Evolutionary conservation across 2,888 invertebrate genomes (phyloP), one percentile per base, ranked within the genome.

Genomic region (Seira sanloemensis): DNA sequence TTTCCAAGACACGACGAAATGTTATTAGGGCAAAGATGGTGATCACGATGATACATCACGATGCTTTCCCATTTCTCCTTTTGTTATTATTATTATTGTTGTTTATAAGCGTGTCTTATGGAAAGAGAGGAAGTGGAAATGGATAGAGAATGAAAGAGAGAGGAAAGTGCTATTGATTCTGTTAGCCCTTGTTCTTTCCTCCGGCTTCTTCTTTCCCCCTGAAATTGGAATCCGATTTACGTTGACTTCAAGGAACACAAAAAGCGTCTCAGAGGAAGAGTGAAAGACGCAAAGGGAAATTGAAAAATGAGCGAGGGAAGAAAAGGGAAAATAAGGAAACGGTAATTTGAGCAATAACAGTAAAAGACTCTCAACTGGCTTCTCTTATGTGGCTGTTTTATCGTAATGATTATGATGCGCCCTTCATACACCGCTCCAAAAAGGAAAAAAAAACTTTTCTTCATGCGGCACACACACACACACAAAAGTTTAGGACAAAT

Each of bases 331-430:
- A 71, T 71, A 19, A 71, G 71, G 71, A 71, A 71, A 71, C 37
- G 37, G 71, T 71, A 71, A 71, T 71, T 71, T 37, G 7, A 37
- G 71, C 71, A 71, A 71, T 71, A 71, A 71, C 71, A 71, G 37
- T 71, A 71, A 71, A 21, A 66, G 66, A 7, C 66, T 66, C 66
- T 66, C 66, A 19, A 23, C 16, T 4, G 66, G 66, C 37, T 37
- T 37, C 37, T n/a, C n/a, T n/a, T 37, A 37, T 37, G 37, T 37
- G 37, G 37, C 37, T 37, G 37, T 37, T 9, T 37, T 9, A 37
- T 37, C 37, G 12, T 37, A 37, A 37, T 37, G 37, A 37, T 37
- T 37, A 37, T 37, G 37, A n/a, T n/a, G n/a, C n/a, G n/a, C n/a
- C n/a, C n/a, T n/a, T n/a, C n/a, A n/a, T n/a, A n/a, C n/a, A n/a